Evolutionary conservation across 2,113 vertebrate species (phyloP), one percentile per base, ranked within the genome.

Genomic region (Stigmatopora nigra): DNA sequence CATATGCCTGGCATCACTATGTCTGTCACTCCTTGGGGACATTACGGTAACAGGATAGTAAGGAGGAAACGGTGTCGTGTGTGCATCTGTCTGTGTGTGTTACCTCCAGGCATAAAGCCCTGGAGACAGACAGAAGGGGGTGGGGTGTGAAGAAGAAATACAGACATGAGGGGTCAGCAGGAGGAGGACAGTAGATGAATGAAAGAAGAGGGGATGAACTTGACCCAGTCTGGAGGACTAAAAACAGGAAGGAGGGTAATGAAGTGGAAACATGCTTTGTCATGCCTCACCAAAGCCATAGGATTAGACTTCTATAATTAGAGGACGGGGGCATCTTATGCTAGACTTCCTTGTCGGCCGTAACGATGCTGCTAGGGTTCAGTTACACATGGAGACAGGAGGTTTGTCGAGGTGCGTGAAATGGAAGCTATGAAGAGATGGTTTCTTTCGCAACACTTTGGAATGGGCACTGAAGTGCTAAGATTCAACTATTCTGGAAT

Each of bases 251-350:
- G 84, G 78, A 77, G 76, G 72, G 78, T 82, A 86, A 89, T 89
- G 83, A 85, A 81, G 83, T 87, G 80, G 82, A 83, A 87, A 87
- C 87, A 88, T 86, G 87, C 83, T 87, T 89, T 88, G 86, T 86
- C 86, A 87, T 88, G 84, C 79, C 83, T 87, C 68, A 75, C 70
- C 80, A 82, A 68, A 85, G 77, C 83, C 79, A 87, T 84, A 84
- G 87, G 87, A 86, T 86, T 87, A 85, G 77, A 83, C 84, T 84
- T 84, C 84, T 85, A 86, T 87, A 84, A 89, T 89, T 85, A 86
- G 86, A 89, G 84, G 82, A 86, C 16, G 69, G 79, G 53, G 82
- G 80, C 79, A 76, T 66, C 70, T 77, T 80, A 86, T 84, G 48
- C 80, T 82, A 84, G 82, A 78, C 78, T 78, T 78, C 69, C 72